These are phyloP conservation scores for Delia radicum DNA, from an alignment of 1,140 invertebrate genomes.

Conservation along the genomic window DNA sequence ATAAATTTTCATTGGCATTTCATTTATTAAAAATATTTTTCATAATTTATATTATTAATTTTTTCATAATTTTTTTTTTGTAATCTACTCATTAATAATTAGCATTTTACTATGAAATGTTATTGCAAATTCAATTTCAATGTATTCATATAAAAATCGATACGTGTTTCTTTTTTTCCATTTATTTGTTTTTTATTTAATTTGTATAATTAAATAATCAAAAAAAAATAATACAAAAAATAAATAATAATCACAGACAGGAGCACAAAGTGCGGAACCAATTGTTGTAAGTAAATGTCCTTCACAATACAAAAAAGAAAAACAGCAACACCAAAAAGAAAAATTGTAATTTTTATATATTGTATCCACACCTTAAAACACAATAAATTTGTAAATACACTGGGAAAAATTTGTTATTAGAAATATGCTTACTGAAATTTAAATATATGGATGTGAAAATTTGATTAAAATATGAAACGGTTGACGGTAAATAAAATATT, in stretches of 20 bases:
- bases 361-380: not conserved
- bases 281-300: conserved; percentile 83
- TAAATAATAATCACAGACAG: conserved; percentile 67
- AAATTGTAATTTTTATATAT: not conserved
- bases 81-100: too few species aligned
- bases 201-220: conserved; percentile 16
- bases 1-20: too few species aligned
- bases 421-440: conserved; percentile 18
- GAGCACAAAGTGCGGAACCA: conserved; percentile 87
- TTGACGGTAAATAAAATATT: too few species aligned
- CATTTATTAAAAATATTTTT: too few species aligned
- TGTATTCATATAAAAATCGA: conserved; percentile 19
- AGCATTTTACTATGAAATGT: too few species aligned
- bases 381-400: conserved; percentile 9
- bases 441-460: too few species aligned
- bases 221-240: conserved; percentile 27
- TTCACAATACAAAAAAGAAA: conserved; percentile 32
- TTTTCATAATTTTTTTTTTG: too few species aligned
- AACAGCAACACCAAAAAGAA: not conserved
- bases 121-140: conserved; percentile 1
- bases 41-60: too few species aligned
- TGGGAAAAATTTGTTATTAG: not conserved
- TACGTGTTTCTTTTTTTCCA: conserved; percentile 21
- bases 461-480: too few species aligned
- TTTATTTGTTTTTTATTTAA: conserved; percentile 27